Conservation (phyloP, 2,888 invertebrate species). For the Tipula lateralis region DNA sequence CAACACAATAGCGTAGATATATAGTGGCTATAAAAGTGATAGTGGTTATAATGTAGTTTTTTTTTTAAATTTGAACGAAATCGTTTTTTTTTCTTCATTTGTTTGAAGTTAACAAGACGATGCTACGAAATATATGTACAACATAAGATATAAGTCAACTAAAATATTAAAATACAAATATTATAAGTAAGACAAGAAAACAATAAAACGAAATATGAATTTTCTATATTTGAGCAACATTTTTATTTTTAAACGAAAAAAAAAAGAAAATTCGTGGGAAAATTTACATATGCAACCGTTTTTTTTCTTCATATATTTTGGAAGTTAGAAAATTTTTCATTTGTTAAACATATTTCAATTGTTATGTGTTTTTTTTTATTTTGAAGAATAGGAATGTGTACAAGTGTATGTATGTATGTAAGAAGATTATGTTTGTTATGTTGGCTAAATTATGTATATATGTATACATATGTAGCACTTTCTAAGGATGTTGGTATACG, state of each 20-base stretch:
- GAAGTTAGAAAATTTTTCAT: constrained; percentile 4
- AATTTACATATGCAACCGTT: neutral
- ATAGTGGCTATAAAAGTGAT: neutral
- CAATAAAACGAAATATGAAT: constrained; percentile 12
- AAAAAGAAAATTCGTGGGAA: neutral
- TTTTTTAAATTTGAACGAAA: neutral
- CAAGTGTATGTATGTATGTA: neutral
- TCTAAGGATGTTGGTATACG: neutral
- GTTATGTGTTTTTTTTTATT: neutral
- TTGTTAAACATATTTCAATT: constrained; percentile 19
- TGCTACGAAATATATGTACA: neutral
- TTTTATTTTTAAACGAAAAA: neutral
- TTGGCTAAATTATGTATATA: constrained; percentile 11
- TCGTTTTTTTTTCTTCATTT: neutral
- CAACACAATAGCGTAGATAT: neutral
- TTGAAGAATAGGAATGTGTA: neutral
- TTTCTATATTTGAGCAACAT: neutral
- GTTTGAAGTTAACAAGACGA: neutral
- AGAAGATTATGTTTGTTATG: constrained; percentile 11
- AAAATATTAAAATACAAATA: neutral
- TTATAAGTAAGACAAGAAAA: neutral
- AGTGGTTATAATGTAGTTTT: neutral
- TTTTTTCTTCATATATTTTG: neutral
- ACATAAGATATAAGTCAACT: constrained; percentile 19
- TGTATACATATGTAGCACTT: neutral